Base-by-base conservation (phyloP, 2,888 invertebrate species). In the Mantis religiosa region DNA sequence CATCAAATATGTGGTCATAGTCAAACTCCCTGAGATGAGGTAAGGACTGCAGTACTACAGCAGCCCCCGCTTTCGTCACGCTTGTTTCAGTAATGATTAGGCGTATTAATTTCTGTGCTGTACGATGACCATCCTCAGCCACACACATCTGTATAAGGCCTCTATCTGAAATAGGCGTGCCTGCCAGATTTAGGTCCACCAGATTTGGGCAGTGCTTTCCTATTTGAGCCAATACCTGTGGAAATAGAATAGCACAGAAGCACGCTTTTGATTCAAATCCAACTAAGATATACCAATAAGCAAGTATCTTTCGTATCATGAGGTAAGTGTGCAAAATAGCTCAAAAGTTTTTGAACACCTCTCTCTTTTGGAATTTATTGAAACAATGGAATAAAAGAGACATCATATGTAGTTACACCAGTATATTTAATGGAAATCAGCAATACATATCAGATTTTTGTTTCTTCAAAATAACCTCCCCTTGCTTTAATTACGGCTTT, bases 1-100 rank as follows among this genome's bases (percentile, higher is more conserved):
- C 93, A 91, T 92, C 92, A 89, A 92, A 92, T 87, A 92, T 92
- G 86, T 91, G 91, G 34, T 93, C 92, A 88, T 92, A 92, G 85
- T 92, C 93, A 85, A 92, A 91, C 30, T 92, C 92, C 12, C 91
- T 90, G 2, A 93, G 91, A 71, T 90, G 90, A 4, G 92, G 92
- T 41, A 92, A 90, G 82, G 92, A 90, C 54, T 92, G 91, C 1
- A 93, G 89, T 7, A 91, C 91, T 71, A 91, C 91, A 14, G 91
- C 89, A 1, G 92, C 92, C 0, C 92, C 92, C 0, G 91, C 90
- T 28, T 91, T 91, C 0, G 92, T 91, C 6, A 92, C 90, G 82
- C 91, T 89, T 25, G 92, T 92, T 47, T 92, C 92, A 2, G 89
- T 90, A 15, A 92, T 88, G 20, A 91, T 90, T 28, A 93, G 91